These are phyloP conservation scores for Erannis defoliaria DNA, from an alignment of 2,888 invertebrate genomes.

Conservation along the genomic window DNA sequence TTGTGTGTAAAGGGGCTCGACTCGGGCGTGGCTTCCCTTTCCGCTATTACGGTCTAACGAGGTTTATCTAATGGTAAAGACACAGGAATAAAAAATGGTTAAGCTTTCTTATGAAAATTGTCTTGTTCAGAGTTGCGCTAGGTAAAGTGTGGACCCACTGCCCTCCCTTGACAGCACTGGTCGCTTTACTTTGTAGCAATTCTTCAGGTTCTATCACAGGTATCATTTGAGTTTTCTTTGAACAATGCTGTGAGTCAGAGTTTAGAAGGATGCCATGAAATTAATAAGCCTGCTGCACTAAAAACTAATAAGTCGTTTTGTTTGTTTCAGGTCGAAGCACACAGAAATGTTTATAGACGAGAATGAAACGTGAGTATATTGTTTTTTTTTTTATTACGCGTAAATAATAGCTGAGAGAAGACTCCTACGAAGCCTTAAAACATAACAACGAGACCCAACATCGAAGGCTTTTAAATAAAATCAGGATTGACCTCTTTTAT, in stretches of 20 bases:
- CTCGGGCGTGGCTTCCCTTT: conserved; percentile 42
- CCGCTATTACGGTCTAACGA: background rate
- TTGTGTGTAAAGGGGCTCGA: conserved; percentile 50
- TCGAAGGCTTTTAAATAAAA: background rate
- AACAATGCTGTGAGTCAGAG: background rate
- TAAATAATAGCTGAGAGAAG: background rate
- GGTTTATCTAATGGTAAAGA: background rate
- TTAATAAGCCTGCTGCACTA: conserved; percentile 16
- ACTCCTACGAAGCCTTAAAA: background rate
- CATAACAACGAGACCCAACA: background rate
- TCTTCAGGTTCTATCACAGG: background rate
- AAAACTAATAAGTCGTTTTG: conserved; percentile 38
- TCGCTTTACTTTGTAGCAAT: background rate
- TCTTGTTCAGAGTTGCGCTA: background rate
- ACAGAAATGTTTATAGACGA: conserved; percentile 85
- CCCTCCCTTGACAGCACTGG: background rate
- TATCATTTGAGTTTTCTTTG: background rate
- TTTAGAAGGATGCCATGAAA: conserved; percentile 5
- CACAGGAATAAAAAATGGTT: background rate
- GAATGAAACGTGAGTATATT: conserved; percentile 80
- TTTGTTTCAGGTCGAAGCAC: conserved; percentile 77
- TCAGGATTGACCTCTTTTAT: background rate
- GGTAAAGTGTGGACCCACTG: background rate
- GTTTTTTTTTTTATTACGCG: background rate
- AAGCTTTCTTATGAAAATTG: background rate